Evolutionary conservation across 2,113 vertebrate species (phyloP).

Genomic region (Pterocles burchelli): DNA sequence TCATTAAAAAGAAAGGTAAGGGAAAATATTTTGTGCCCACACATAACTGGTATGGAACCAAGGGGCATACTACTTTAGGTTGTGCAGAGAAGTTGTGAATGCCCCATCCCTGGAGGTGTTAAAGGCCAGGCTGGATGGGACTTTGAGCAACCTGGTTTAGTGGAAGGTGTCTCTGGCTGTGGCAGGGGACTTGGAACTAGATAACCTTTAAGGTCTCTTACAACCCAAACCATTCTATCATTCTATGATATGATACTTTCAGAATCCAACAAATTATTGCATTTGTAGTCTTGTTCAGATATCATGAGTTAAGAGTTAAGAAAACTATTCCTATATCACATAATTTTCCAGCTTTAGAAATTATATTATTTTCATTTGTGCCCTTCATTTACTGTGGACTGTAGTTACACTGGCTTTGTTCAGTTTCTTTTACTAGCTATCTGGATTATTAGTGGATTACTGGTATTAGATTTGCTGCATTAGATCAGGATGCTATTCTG

Average conservation of each 20-base stretch:
- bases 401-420: background rate
- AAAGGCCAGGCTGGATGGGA: no score
- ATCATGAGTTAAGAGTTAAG: background rate
- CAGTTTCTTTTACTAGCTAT: background rate
- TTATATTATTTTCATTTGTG: background rate
- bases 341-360: background rate
- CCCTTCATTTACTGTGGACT: background rate
- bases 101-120: no score
- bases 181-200: no score
- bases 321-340: background rate
- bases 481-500: background rate
- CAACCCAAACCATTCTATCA: no score
- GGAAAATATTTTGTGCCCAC: background rate
- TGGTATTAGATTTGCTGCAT: background rate
- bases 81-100: no score
- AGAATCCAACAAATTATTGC: background rate
- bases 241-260: no score
- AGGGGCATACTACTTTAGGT: background rate
- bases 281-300: background rate
- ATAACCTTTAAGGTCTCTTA: no score
- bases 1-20: background rate
- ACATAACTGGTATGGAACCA: background rate
- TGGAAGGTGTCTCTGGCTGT: no score
- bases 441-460: background rate
- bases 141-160: no score